Base-by-base conservation (phyloP, 2,888 invertebrate species). In the Amphiduros pacificus region DNA sequence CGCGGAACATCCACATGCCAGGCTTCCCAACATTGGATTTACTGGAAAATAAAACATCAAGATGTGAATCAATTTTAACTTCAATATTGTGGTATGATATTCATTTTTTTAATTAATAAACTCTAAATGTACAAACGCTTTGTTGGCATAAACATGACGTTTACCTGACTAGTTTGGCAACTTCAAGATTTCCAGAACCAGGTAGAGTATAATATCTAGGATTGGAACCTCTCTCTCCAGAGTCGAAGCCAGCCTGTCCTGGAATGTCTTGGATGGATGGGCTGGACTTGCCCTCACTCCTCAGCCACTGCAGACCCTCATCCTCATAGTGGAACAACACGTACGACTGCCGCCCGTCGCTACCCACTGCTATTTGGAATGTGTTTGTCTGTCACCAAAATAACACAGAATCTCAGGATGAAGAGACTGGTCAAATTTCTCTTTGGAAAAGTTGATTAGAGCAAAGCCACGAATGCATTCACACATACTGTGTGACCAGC, bases 181-280 rank as follows among this genome's bases (percentile, higher is more conserved):
- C 89, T 83, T 91, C 91, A 79, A 93, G 92, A n/a, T 91, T 92
- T 49, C 95, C 97, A 17, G 96, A 96, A 59, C 93, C 93, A 63
- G 90, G 89, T 24, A 97, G 85, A 2, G 88, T 87, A 74, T 88
- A 89, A 58, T 66, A 66, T 60, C 88, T 84, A 59, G 88, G 84
- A 44, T 92, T 92, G n/a, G n/a, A n/a, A n/a, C n/a, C n/a, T n/a
- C n/a, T n/a, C 78, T 93, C 92, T 65, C 91, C 91, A 0, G 92
- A 87, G 67, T 93, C 89, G 73, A 98, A 91, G 2, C 96, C 97
- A 56, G 91, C 94, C 84, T 98, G 97, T 0, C 94, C 95, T 72
- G 92, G 89, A 0, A 94, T 92, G 77, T 96, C 95, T 0, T 92
- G 91, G 31, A 89, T 89, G 28, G 89, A 89, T n/a, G 88, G 86